These are phyloP conservation scores for Endomychus coccineus DNA, from an alignment of 2,888 invertebrate species.

Conservation along the genomic window DNA sequence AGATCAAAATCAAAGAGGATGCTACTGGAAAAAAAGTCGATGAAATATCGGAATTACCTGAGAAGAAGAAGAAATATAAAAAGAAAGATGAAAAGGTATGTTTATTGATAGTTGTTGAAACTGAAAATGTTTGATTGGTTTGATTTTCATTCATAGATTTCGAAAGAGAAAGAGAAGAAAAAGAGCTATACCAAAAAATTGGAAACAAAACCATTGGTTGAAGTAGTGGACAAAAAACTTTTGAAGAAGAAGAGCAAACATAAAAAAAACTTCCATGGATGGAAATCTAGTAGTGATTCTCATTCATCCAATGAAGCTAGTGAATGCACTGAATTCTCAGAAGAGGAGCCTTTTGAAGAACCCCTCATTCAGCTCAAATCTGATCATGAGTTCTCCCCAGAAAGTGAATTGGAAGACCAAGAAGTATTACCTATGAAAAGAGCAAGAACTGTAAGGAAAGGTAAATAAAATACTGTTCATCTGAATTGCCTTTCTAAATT, in stretches of 20 bases:
- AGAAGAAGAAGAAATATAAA: conserved; percentile 19
- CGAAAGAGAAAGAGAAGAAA: conserved; percentile 35
- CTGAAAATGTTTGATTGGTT: conserved; percentile 1
- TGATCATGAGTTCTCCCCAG: conserved; percentile 90
- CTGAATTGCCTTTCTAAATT: too few species aligned
- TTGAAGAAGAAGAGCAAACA: conserved; percentile 41
- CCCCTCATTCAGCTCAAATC: conserved; percentile 54
- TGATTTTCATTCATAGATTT: conserved; percentile 26
- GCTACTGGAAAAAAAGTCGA: conserved; percentile 43
- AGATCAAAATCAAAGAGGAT: conserved; percentile 79
- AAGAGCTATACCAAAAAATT: conserved; percentile 23
- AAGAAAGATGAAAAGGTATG: conserved; percentile 24
- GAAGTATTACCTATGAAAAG: conserved; percentile 68
- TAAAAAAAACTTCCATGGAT: conserved; percentile 38
- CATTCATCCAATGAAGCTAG: conserved; percentile 16
- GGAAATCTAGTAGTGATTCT: conserved; percentile 54
- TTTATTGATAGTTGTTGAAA: not conserved
- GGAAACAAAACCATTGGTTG: conserved; percentile 31
- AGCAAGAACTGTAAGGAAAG: conserved; percentile 79
- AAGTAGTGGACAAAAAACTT: conserved; percentile 41
- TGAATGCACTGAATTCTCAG: conserved; percentile 41
- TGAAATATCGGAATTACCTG: conserved; percentile 24
- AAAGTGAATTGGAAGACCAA: conserved; percentile 73
- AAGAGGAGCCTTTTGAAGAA: conserved; percentile 41
- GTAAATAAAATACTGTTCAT: too few species aligned